These are phyloP conservation scores for Drosophila gunungcola DNA, from an alignment of 1,140 invertebrate species.

Conservation along the genomic window DNA sequence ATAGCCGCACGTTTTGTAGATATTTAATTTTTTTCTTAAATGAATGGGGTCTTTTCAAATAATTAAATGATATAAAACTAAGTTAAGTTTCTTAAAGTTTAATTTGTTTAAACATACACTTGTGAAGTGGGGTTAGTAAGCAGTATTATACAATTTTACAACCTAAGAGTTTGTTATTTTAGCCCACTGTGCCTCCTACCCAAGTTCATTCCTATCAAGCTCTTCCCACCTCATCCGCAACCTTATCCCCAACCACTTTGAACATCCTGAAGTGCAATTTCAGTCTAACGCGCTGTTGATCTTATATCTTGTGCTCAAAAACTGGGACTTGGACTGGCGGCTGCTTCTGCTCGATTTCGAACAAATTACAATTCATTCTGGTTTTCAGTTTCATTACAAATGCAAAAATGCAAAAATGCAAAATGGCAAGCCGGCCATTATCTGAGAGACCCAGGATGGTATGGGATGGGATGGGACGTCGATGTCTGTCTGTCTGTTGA, in stretches of 20 bases:
- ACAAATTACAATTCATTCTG: constrained; percentile 82
- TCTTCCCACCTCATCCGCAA: constrained; percentile 37
- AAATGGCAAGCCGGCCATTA: constrained; percentile 81
- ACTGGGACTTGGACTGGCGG: constrained; percentile 30
- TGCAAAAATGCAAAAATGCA: constrained; percentile 84
- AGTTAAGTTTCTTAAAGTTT: no score
- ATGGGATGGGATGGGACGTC: constrained; percentile 14
- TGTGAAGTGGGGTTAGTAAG: neutral
- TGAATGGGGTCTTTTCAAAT: no score
- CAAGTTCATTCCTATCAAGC: constrained; percentile 26
- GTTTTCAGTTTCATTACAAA: constrained; percentile 83
- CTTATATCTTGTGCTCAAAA: constrained; percentile 29
- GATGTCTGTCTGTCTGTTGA: constrained; percentile 51
- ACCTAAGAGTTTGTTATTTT: neutral
- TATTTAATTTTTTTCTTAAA: no score
- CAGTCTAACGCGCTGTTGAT: constrained; percentile 27
- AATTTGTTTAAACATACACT: neutral
- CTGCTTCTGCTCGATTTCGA: constrained; percentile 48
- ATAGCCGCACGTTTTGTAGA: neutral
- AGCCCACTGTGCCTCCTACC: constrained; percentile 8
- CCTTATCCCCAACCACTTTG: constrained; percentile 8
- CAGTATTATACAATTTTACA: neutral
- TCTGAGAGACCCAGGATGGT: constrained; percentile 26
- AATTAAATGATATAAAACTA: no score
- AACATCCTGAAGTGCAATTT: constrained; percentile 46